Conservation (phyloP, 35 echinoderm and acorn worm species). For the Ptychodera flava region DNA sequence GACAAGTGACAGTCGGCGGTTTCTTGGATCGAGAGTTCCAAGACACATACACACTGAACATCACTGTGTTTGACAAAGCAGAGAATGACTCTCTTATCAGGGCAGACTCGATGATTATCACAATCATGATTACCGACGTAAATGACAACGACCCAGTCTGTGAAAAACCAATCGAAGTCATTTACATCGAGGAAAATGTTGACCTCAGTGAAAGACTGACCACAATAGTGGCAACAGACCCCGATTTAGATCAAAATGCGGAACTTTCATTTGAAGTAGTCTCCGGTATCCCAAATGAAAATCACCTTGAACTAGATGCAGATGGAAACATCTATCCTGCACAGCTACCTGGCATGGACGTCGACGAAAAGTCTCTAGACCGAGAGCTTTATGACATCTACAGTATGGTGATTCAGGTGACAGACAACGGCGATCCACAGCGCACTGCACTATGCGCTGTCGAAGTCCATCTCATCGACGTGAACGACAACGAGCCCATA, state of each 20-base stretch:
- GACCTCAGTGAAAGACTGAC: neutral
- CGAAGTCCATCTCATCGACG: neutral
- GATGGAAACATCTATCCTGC: conserved; percentile 47
- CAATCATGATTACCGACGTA: neutral
- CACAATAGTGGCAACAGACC: neutral
- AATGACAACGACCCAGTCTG: neutral
- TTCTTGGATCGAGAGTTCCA: neutral
- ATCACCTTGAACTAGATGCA: conserved; percentile 39
- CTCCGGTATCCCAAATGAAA: neutral
- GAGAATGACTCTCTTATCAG: neutral
- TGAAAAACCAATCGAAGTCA: neutral
- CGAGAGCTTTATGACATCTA: neutral
- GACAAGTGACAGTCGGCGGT: neutral
- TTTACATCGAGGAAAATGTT: neutral
- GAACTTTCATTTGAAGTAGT: neutral
- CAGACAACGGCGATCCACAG: neutral
- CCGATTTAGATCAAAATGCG: neutral
- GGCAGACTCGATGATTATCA: neutral
- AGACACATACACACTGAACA: neutral
- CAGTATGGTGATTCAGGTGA: neutral
- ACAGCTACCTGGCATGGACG: neutral
- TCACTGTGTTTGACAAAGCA: neutral
- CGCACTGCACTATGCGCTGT: neutral
- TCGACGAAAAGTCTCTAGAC: neutral
- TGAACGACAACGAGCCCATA: neutral